These are phyloP conservation scores for Chelonus insularis DNA, from an alignment of 1,140 invertebrate genomes.

Conservation along the genomic window DNA sequence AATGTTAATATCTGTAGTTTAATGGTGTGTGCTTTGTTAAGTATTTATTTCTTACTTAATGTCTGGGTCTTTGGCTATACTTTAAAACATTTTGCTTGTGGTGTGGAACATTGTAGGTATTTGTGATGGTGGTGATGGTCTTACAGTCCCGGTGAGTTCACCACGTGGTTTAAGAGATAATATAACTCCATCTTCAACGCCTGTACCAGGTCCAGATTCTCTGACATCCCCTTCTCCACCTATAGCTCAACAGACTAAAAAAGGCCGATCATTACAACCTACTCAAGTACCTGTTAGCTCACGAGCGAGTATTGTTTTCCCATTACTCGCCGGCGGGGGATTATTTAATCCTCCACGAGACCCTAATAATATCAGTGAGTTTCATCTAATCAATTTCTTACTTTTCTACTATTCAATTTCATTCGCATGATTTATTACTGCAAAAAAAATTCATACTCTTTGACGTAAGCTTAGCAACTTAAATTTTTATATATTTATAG, in stretches of 20 bases:
- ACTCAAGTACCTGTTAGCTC: slow-evolving; percentile 70
- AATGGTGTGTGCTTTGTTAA: too few species aligned
- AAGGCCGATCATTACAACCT: slow-evolving; percentile 64
- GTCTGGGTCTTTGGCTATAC: too few species aligned
- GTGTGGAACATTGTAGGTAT: slow-evolving; percentile 46
- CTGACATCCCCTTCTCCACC: slow-evolving; percentile 54
- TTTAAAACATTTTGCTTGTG: slow-evolving; percentile 35
- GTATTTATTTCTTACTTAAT: too few species aligned
- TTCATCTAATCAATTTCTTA: slow-evolving; percentile 46
- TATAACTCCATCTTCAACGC: slow-evolving; percentile 47
- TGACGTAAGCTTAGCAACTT: too few species aligned
- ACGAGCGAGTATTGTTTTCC: slow-evolving; percentile 76
- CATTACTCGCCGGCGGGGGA: slow-evolving; percentile 64
- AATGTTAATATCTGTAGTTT: too few species aligned
- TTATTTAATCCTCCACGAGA: slow-evolving; percentile 56
- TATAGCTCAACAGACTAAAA: slow-evolving; percentile 42
- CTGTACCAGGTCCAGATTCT: slow-evolving; percentile 51
- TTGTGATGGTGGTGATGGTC: slow-evolving; percentile 51
- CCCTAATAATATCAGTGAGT: slow-evolving; percentile 56
- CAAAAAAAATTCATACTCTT: too few species aligned
- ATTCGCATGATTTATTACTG: too few species aligned
- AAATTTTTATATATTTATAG: too few species aligned
- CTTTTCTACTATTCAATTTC: too few species aligned
- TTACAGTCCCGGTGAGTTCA: slow-evolving; percentile 55
- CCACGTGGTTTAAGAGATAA: slow-evolving; percentile 44